A percentile compares a stretch with the other conserved stretches of the same genome.
Conservation (phyloP, 2,888 invertebrate species). For the Protodeltote pygarga region DNA sequence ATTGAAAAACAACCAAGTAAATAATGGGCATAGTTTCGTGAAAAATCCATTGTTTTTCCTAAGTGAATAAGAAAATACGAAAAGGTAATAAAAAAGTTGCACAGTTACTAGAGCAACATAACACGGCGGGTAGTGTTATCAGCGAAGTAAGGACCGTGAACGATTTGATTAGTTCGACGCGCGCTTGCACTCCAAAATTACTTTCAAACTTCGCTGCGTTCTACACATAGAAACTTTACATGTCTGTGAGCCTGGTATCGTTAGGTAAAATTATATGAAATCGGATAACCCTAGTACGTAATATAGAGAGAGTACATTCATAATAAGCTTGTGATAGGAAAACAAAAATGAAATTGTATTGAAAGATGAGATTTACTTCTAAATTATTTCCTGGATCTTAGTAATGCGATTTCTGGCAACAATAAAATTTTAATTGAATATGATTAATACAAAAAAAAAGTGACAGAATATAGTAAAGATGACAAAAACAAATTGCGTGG, state of each 20-base stretch:
- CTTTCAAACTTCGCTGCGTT: conserved; percentile 75
- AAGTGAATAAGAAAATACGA: conserved; percentile 33
- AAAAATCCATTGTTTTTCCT: conserved; percentile 39
- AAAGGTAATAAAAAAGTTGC: conserved; percentile 48
- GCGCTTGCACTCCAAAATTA: conserved; percentile 84
- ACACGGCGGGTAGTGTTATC: conserved; percentile 71
- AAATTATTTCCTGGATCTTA: too few species aligned
- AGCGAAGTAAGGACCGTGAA: conserved; percentile 80
- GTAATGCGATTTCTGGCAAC: too few species aligned
- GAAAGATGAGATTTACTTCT: too few species aligned
- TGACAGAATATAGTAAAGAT: conserved; percentile 7
- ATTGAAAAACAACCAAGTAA: conserved; percentile 9
- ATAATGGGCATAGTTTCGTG: conserved; percentile 20
- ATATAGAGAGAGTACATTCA: conserved; percentile 14
- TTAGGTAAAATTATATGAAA: conserved; percentile 45
- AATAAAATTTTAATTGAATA: background rate
- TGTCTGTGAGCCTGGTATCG: conserved; percentile 66
- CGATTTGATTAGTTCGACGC: conserved; percentile 85
- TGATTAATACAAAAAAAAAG: background rate
- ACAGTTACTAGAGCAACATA: conserved; percentile 70
- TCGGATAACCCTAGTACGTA: conserved; percentile 44
- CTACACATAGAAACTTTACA: conserved; percentile 58
- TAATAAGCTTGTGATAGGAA: conserved; percentile 4
- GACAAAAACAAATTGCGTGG: conserved; percentile 23
- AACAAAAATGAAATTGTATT: conserved; percentile 5